Conservation (phyloP, 1,140 invertebrate species). For the Gryon sp. region DNA sequence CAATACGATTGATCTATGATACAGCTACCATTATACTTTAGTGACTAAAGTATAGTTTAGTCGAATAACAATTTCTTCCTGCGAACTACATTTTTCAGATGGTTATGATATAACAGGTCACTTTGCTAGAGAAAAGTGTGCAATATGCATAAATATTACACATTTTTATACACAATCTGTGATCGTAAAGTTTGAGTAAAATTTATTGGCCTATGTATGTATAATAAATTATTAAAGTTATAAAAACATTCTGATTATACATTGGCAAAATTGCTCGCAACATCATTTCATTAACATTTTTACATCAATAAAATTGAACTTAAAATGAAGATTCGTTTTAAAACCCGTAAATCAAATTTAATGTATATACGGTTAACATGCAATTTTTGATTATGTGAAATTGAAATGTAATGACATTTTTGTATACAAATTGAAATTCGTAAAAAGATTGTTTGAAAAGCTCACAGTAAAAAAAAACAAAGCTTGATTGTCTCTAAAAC, state of each 20-base stretch:
- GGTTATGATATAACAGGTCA: constrained; percentile 17
- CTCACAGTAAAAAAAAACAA: constrained; percentile 1
- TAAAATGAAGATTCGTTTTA: too few relatives aligned
- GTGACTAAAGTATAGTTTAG: background rate
- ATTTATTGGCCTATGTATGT: constrained; percentile 15
- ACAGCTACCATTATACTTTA: constrained; percentile 6
- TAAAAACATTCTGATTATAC: background rate
- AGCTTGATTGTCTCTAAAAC: constrained; percentile 14
- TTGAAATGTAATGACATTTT: background rate
- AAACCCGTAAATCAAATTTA: too few relatives aligned
- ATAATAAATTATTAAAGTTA: constrained; percentile 5
- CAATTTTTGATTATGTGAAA: too few relatives aligned
- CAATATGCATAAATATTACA: constrained; percentile 17
- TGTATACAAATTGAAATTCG: too few relatives aligned
- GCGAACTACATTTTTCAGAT: constrained; percentile 26
- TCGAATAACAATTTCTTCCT: constrained; percentile 33
- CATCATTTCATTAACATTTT: too few relatives aligned
- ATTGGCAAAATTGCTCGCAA: too few relatives aligned
- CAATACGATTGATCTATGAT: constrained; percentile 29
- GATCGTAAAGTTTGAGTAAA: constrained; percentile 6
- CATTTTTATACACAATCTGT: constrained; percentile 19
- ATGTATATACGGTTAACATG: too few relatives aligned
- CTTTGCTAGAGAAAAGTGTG: constrained; percentile 6
- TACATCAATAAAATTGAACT: too few relatives aligned
- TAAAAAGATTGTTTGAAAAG: too few relatives aligned